A percentile compares a stretch with the other conserved stretches of the same genome.
Conservation (phyloP, 2,113 vertebrate species). For the Rhinopomastus cyanomelas region DNA sequence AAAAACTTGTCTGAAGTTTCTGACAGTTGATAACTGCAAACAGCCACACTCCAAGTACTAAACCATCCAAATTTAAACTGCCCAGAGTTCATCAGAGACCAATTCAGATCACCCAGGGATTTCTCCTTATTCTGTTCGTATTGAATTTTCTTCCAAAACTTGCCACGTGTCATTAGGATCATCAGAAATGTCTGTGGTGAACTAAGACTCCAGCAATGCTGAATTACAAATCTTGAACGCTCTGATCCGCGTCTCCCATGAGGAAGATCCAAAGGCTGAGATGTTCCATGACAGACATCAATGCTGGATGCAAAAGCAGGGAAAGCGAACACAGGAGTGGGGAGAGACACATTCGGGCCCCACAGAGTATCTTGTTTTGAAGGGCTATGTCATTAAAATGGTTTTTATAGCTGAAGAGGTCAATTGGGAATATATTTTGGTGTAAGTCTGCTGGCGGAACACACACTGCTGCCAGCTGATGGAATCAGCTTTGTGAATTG, state of each 20-base stretch:
- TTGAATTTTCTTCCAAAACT: slow-evolving; percentile 1
- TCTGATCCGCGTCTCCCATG: slow-evolving; percentile 33
- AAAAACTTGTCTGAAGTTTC: not conserved
- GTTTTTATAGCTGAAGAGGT: not conserved
- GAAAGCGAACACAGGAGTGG: slow-evolving; percentile 18
- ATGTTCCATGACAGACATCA: slow-evolving; percentile 52
- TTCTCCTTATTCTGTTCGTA: not conserved
- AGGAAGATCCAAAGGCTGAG: slow-evolving; percentile 10
- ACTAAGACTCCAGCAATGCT: not conserved
- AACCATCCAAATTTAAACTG: not conserved
- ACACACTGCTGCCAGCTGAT: not conserved
- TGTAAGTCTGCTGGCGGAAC: not conserved
- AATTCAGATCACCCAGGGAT: not conserved
- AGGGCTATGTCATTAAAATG: slow-evolving; percentile 24
- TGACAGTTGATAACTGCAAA: not conserved
- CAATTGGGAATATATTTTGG: not conserved
- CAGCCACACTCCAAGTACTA: not conserved
- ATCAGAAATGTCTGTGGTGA: not conserved
- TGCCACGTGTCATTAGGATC: not conserved
- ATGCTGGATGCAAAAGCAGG: slow-evolving; percentile 21
- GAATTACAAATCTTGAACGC: slow-evolving; percentile 12
- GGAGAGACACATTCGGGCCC: not conserved
- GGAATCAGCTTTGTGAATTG: not conserved
- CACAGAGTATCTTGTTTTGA: slow-evolving; percentile 28
- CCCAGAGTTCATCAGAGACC: not conserved